phyloP scores from a whole-genome alignment of 2,888 invertebrate genomes.

The Ischnus inquisitorius region DNA sequence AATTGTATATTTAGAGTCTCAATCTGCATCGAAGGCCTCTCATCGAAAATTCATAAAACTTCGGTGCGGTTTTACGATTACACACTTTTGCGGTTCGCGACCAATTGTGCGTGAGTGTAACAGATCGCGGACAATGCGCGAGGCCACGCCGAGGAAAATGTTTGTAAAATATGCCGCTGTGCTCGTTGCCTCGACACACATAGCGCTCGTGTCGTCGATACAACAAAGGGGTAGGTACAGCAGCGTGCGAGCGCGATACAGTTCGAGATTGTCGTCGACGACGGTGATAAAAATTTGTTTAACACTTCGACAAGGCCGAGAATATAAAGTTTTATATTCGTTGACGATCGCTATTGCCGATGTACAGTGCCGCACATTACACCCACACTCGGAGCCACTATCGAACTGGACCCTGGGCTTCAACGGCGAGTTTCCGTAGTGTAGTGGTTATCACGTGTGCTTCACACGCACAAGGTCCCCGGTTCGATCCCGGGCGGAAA shows the following conservation, averaged over 20 bases:
- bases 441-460: slow-evolving; percentile 93
- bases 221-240: slow-evolving; percentile 64
- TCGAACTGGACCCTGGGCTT: neutral
- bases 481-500: slow-evolving; percentile 82
- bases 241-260: slow-evolving; percentile 46
- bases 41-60: slow-evolving; percentile 17
- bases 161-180: slow-evolving; percentile 68
- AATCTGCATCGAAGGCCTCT: neutral
- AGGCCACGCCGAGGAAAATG: slow-evolving; percentile 66
- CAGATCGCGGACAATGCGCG: slow-evolving; percentile 59
- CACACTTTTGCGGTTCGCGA: slow-evolving; percentile 50
- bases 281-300: slow-evolving; percentile 55
- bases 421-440: slow-evolving; percentile 88
- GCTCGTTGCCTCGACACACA: slow-evolving; percentile 71
- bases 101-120: slow-evolving; percentile 62
- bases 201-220: slow-evolving; percentile 60
- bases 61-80: slow-evolving; percentile 24
- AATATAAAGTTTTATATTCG: slow-evolving; percentile 42
- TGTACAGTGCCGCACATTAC: neutral
- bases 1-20: neutral
- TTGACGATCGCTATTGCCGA: slow-evolving; percentile 27
- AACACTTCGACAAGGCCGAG: slow-evolving; percentile 56
- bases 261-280: slow-evolving; percentile 46
- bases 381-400: neutral
- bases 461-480: slow-evolving; percentile 90